These are phyloP conservation scores for Eupelmus urozonus DNA, from an alignment of 2,888 invertebrate genomes.

Conservation along the genomic window DNA sequence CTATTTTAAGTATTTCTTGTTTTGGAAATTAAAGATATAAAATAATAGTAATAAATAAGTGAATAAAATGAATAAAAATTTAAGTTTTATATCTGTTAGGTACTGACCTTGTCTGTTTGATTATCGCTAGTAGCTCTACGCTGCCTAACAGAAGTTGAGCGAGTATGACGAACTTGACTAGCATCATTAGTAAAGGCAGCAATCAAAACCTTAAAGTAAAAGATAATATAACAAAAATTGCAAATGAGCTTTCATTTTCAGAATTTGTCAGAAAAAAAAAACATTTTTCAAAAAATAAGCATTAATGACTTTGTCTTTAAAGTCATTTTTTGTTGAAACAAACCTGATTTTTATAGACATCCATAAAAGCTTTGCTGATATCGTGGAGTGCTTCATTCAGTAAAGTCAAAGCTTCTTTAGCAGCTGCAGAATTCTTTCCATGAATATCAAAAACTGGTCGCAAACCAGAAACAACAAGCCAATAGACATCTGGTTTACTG, in stretches of 20 bases:
- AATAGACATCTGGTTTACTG: slow-evolving; percentile 82
- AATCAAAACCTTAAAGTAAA: slow-evolving; percentile 79
- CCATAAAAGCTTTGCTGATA: slow-evolving; percentile 72
- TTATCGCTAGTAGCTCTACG: slow-evolving; percentile 59
- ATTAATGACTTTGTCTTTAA: neutral
- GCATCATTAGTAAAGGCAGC: slow-evolving; percentile 83
- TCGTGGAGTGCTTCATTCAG: slow-evolving; percentile 78
- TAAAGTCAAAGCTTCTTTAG: slow-evolving; percentile 83
- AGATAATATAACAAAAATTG: slow-evolving; percentile 23
- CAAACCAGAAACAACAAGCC: slow-evolving; percentile 83
- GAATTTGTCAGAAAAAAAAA: slow-evolving; percentile 8
- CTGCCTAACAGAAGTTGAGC: slow-evolving; percentile 64
- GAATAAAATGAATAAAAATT: neutral
- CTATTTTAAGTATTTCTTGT: too few species aligned
- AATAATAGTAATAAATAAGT: neutral
- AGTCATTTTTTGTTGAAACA: neutral
- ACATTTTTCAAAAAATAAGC: slow-evolving; percentile 2
- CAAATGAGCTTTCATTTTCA: neutral
- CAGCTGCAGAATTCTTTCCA: slow-evolving; percentile 82
- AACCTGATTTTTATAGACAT: slow-evolving; percentile 75
- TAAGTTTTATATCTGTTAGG: too few species aligned
- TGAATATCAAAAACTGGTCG: slow-evolving; percentile 83
- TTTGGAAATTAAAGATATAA: too few species aligned
- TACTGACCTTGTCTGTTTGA: slow-evolving; percentile 61
- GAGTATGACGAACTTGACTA: slow-evolving; percentile 77